Percentiles rank a stretch among this genome's conserved stretches.
Evolutionary conservation across 2,888 invertebrate genomes (phyloP).

Genomic region (Quadriops clusia): DNA sequence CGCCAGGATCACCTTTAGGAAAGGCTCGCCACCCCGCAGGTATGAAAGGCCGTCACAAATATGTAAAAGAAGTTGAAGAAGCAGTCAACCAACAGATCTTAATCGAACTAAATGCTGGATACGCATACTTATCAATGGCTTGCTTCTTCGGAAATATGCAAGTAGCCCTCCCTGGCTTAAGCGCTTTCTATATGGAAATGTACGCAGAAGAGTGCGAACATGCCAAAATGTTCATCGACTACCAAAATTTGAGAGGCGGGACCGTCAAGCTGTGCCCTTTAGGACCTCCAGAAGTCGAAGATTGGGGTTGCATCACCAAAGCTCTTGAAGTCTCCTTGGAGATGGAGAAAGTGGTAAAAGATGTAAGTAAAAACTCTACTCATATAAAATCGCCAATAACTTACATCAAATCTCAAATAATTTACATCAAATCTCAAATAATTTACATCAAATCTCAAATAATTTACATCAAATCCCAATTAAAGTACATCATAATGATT

Average conservation of each 20-base stretch:
- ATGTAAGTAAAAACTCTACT: conserved; percentile 19
- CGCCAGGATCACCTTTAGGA: no score
- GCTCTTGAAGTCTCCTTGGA: conserved; percentile 33
- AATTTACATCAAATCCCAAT: no score
- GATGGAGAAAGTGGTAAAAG: conserved; percentile 30
- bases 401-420: no score
- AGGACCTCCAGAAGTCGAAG: conserved; percentile 25
- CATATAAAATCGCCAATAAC: neutral
- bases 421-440: no score
- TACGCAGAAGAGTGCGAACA: conserved; percentile 40
- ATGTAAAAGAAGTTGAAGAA: conserved; percentile 38
- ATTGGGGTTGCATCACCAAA: conserved; percentile 34
- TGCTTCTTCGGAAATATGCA: conserved; percentile 38
- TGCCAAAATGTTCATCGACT: conserved; percentile 36
- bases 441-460: no score
- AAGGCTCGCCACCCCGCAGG: no score
- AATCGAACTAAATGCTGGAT: conserved; percentile 46
- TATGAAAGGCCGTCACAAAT: no score
- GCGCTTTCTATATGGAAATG: conserved; percentile 39
- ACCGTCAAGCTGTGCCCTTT: conserved; percentile 30
- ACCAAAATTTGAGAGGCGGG: conserved; percentile 39
- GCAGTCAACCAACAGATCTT: conserved; percentile 45
- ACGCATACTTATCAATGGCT: conserved; percentile 51
- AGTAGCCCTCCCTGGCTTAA: conserved; percentile 35
- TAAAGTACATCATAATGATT: no score